These are phyloP conservation scores for Kobus ellipsiprymnus DNA, from an alignment of 2,113 vertebrate genomes.

Conservation along the genomic window DNA sequence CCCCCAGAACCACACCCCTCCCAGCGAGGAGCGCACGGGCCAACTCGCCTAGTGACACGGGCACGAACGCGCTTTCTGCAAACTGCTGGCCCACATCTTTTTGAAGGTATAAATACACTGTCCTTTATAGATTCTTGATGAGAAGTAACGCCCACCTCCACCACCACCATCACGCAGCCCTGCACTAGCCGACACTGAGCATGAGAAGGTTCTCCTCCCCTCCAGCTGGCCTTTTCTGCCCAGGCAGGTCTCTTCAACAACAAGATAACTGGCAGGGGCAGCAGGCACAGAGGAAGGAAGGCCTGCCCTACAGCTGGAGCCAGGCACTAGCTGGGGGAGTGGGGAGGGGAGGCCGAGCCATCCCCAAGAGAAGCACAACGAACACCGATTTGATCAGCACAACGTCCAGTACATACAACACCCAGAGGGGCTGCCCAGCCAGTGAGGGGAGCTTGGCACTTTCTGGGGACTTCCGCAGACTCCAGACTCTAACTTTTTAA, in stretches of 20 bases:
- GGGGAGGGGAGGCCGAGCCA: not conserved
- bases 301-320: rapidly evolving
- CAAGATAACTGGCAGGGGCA: not conserved
- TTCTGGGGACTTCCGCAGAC: not conserved
- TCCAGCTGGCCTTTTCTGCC: not conserved
- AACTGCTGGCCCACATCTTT: not conserved
- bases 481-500: not conserved
- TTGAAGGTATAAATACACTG: not conserved
- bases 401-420: rapidly evolving
- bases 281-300: not conserved
- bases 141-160: not conserved
- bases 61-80: not conserved
- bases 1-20: not conserved
- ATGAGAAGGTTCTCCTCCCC: not conserved
- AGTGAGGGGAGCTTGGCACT: not conserved
- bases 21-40: rapidly evolving
- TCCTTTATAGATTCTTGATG: not conserved
- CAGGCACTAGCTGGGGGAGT: not conserved
- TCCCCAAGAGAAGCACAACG: not conserved
- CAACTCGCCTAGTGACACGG: not conserved
- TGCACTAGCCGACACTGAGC: not conserved
- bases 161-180: not conserved
- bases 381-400: not conserved
- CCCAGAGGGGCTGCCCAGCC: not conserved
- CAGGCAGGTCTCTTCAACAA: not conserved